Percentiles rank a stretch among this genome's conserved stretches.
Conservation (phyloP, 2,797 vertebrate species). For the Taenioides sp. region DNA sequence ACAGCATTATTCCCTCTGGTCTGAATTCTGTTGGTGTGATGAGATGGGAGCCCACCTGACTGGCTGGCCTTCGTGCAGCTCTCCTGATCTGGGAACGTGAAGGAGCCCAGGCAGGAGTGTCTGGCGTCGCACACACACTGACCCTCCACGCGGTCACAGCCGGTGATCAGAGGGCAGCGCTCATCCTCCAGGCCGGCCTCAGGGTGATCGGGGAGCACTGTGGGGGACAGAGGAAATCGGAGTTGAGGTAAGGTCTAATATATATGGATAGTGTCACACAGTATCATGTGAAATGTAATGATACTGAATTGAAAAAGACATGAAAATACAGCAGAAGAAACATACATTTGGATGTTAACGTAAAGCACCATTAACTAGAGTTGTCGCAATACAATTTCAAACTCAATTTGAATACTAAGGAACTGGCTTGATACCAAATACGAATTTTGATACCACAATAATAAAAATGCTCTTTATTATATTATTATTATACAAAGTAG, state of each 20-base stretch:
- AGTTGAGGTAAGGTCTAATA: background rate
- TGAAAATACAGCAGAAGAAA: background rate
- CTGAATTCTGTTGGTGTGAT: constrained; percentile 10
- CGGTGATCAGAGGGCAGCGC: constrained; percentile 76
- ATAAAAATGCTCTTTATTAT: too few relatives aligned
- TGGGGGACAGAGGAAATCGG: background rate
- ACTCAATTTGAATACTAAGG: too few relatives aligned
- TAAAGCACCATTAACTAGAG: background rate
- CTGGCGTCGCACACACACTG: constrained; percentile 77
- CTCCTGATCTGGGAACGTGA: constrained; percentile 73
- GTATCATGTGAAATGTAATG: background rate
- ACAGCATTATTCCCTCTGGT: constrained; percentile 41
- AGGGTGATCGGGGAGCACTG: constrained; percentile 66
- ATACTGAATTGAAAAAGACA: background rate
- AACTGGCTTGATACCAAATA: too few relatives aligned
- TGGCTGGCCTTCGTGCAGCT: constrained; percentile 67
- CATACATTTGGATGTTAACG: background rate
- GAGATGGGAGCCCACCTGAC: constrained; percentile 65
- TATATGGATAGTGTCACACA: background rate
- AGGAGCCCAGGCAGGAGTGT: constrained; percentile 75
- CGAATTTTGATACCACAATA: too few relatives aligned
- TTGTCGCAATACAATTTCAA: too few relatives aligned
- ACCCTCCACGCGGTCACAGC: constrained; percentile 72
- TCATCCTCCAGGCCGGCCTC: constrained; percentile 74
- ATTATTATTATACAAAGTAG: too few relatives aligned